A percentile compares a stretch with the other conserved stretches of the same genome.
These are phyloP conservation scores for Limnothrissa miodon DNA, from an alignment of 2,113 vertebrate genomes.

Conservation along the genomic window DNA sequence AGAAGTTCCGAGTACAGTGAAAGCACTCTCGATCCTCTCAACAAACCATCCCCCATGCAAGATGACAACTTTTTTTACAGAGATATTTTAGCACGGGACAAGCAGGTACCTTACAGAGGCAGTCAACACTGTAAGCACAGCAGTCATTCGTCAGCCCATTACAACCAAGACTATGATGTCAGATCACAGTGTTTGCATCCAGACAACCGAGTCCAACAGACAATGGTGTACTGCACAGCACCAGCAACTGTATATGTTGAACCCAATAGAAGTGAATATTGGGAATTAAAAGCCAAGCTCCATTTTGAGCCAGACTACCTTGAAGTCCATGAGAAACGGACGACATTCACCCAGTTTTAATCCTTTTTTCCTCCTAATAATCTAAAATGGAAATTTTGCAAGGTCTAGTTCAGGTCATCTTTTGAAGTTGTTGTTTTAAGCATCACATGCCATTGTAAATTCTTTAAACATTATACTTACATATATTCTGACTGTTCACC, in stretches of 20 bases:
- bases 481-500: conserved; percentile 1
- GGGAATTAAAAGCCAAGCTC: conserved; percentile 97
- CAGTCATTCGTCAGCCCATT: conserved; percentile 76
- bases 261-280: conserved; percentile 91
- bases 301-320: conserved; percentile 98
- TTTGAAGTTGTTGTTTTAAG: background rate
- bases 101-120: conserved; percentile 76
- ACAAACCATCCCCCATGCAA: conserved; percentile 79
- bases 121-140: conserved; percentile 87
- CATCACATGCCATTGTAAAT: background rate
- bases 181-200: conserved; percentile 86
- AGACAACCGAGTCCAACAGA: conserved; percentile 85
- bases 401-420: background rate
- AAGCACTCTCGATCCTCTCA: conserved; percentile 85
- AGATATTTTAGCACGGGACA: conserved; percentile 84
- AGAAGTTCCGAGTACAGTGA: conserved; percentile 88
- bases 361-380: conserved; percentile 27
- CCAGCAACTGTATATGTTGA: conserved; percentile 92
- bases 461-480: background rate
- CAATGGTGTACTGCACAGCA: conserved; percentile 85
- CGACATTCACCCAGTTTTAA: conserved; percentile 97
- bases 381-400: background rate
- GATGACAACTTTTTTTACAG: conserved; percentile 87
- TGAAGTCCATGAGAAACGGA: conserved; percentile 98
- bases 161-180: conserved; percentile 85